Evolutionary conservation across 2,797 vertebrate species (phyloP).

Genomic region (Microtus californicus): DNA sequence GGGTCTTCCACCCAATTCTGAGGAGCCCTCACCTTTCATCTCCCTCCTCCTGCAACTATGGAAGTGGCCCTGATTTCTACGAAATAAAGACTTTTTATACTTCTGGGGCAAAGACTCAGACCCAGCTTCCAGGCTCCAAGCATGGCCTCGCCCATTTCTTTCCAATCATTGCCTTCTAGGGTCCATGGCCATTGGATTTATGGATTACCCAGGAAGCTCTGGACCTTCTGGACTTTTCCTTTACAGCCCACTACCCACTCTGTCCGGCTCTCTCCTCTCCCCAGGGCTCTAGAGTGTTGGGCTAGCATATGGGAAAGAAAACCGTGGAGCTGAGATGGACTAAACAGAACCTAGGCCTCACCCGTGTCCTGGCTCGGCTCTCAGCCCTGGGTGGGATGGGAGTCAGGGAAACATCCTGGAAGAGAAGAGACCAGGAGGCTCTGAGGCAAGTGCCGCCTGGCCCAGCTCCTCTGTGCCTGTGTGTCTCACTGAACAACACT

Average conservation of each 20-base stretch:
- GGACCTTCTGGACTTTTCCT: not conserved
- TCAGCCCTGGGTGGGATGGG: not conserved
- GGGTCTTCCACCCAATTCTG: not conserved
- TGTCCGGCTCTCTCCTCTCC: not conserved
- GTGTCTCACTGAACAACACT: not conserved
- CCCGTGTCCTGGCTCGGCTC: not conserved
- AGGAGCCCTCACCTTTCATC: not conserved
- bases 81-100: slow-evolving; percentile 81
- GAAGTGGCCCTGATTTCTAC: slow-evolving; percentile 68
- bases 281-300: no score
- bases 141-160: not conserved
- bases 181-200: not conserved
- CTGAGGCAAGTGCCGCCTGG: not conserved
- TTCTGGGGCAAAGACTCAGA: slow-evolving; percentile 12
- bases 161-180: not conserved
- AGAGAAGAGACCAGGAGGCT: not conserved
- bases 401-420: not conserved
- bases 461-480: not conserved
- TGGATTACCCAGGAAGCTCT: not conserved
- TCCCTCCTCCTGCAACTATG: not conserved
- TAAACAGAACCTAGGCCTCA: not conserved
- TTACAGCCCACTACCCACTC: not conserved
- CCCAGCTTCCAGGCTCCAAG: not conserved
- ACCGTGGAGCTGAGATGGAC: not conserved
- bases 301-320: not conserved